phyloP scores from a whole-genome alignment of 2,113 vertebrate genomes.

The Arvicanthis niloticus region DNA sequence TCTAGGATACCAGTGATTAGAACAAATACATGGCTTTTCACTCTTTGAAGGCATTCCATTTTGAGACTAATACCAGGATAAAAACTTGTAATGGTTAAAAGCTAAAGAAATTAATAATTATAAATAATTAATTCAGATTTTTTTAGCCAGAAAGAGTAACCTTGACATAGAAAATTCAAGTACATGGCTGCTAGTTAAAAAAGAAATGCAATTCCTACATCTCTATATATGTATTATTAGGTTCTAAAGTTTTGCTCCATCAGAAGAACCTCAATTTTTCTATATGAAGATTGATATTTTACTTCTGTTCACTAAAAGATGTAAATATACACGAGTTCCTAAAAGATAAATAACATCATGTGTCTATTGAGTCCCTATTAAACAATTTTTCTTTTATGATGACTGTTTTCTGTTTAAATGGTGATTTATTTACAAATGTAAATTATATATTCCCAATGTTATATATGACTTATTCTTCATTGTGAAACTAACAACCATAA shows the following conservation, averaged over 20 bases:
- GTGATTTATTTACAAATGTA: not conserved
- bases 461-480: not conserved
- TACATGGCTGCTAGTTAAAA: not conserved
- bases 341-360: not conserved
- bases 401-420: not conserved
- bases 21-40: not conserved
- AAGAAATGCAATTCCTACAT: not conserved
- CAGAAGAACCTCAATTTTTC: not conserved
- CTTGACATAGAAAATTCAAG: not conserved
- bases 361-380: not conserved
- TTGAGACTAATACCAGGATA: not conserved
- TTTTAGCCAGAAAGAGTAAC: not conserved
- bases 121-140: not conserved
- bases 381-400: not conserved
- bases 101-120: not conserved
- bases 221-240: not conserved
- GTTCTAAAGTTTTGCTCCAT: not conserved
- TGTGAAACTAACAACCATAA: not conserved
- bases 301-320: not conserved
- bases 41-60: not conserved
- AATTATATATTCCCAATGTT: not conserved
- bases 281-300: not conserved
- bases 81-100: not conserved
- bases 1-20: not conserved
- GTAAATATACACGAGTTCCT: not conserved